Conservation (phyloP, 1,140 invertebrate genomes). For the Drosophila erecta region DNA sequence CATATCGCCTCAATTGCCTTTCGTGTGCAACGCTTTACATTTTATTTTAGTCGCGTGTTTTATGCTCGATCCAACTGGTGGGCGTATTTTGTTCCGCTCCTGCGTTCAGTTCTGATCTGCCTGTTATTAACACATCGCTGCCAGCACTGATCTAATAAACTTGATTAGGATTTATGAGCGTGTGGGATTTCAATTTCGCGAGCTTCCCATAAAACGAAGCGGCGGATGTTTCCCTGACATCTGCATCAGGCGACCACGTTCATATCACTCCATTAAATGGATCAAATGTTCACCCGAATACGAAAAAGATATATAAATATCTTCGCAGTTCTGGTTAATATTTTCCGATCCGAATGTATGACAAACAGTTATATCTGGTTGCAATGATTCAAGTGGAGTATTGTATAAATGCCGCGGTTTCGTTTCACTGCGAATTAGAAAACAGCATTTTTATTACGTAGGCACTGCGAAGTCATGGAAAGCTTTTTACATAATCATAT, state of each 20-base stretch:
- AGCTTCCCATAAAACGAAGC: conserved; percentile 17
- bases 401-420: background rate
- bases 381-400: background rate
- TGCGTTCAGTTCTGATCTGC: conserved; percentile 40
- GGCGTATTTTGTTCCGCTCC: conserved; percentile 46
- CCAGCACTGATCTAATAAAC: conserved; percentile 78
- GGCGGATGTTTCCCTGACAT: background rate
- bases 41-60: conserved; percentile 25
- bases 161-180: conserved; percentile 76
- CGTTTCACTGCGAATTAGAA: background rate
- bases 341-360: background rate
- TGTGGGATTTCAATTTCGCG: conserved; percentile 48
- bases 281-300: background rate
- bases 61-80: conserved; percentile 40
- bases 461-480: background rate
- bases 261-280: conserved; percentile 1
- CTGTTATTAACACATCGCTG: conserved; percentile 62
- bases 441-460: background rate
- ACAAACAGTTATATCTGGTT: background rate
- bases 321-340: background rate
- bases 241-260: conserved; percentile 27
- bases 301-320: background rate
- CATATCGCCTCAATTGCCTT: conserved; percentile 45
- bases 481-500: no score
- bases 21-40: conserved; percentile 23